Base-by-base conservation (phyloP, 2,888 invertebrate species). In the Drosophila neotestacea region DNA sequence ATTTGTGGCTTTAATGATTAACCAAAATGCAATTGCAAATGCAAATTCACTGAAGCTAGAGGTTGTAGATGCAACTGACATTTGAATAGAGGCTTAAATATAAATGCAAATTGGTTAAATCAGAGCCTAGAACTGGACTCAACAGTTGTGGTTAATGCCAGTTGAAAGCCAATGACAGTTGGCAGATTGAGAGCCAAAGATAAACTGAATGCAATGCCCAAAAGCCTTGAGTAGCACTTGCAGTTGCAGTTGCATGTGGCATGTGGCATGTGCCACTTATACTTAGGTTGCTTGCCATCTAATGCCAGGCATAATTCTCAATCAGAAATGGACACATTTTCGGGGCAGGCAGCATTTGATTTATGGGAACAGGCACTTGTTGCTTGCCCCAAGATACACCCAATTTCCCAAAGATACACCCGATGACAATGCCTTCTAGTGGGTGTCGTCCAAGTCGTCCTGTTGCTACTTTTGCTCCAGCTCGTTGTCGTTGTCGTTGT, bases 1-100 rank as follows among this genome's bases (percentile, higher is more conserved):
- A 80, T 82, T 83, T 86, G 84, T 67, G 77, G 77, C 73, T 72
- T 80, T 73, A 83, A 64, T 64, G 59, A 81, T 85, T 81, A 85
- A 85, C 62, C 72, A 51, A 62, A 65, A 68, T 72, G 56, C 65
- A 79, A 75, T 62, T 67, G 70, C 32, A 30, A 51, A 10, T 36
- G 50, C 36, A 34, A 10, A 48, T 48, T 11, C 11, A 38, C 4
- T 16, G 16, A 22, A 22, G 22, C 32, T 9, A 9, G 5, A 42
- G 22, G 22, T 42, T 42, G 56, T 2, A 46, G 13, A 46, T 46
- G 50, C 41, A n/a, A 9, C 30, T 30, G 1, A 13, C 22, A 27
- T 11, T 34, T 6, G 34, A 41, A 32, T 30, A 30, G 16, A 41
- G 27, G 22, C 22, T 22, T 22, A 22, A 22, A 22, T 22, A 3